Evolutionary conservation across 1,140 invertebrate species (phyloP).

Genomic region (Nasonia longicornis): DNA sequence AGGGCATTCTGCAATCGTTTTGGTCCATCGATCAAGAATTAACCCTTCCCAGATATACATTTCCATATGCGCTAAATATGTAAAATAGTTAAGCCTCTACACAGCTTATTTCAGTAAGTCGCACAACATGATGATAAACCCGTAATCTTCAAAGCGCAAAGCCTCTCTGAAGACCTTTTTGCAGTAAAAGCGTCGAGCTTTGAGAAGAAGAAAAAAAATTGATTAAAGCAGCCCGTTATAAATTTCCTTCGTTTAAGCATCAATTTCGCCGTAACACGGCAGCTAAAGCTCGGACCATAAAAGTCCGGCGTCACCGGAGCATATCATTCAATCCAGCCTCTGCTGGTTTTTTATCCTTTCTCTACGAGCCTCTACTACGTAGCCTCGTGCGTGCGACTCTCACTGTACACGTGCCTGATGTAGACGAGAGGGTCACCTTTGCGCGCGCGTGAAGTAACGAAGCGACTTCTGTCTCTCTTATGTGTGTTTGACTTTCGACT

Average conservation of each 20-base stretch:
- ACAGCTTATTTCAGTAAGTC: too few species aligned
- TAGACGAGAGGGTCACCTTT: conserved; percentile 5
- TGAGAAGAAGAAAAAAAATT: neutral
- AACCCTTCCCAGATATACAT: too few species aligned
- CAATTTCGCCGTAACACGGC: neutral
- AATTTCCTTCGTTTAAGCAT: neutral
- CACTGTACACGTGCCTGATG: neutral
- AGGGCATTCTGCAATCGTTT: too few species aligned
- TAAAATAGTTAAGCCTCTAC: too few species aligned
- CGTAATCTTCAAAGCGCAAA: too few species aligned
- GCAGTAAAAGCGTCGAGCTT: neutral
- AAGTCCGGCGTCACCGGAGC: neutral
- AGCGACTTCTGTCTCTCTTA: neutral
- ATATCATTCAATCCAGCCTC: neutral
- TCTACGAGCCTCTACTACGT: neutral
- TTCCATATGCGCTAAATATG: too few species aligned
- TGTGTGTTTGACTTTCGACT: conserved; percentile 16
- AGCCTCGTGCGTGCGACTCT: neutral
- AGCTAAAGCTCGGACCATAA: neutral
- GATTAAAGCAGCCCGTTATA: neutral
- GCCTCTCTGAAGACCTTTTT: neutral
- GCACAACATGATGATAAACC: too few species aligned
- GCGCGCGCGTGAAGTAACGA: conserved; percentile 7
- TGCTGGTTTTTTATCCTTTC: neutral
- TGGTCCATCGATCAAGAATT: too few species aligned